These are phyloP conservation scores for Xestia ashworthii DNA, from an alignment of 2,888 invertebrate species.

Conservation along the genomic window DNA sequence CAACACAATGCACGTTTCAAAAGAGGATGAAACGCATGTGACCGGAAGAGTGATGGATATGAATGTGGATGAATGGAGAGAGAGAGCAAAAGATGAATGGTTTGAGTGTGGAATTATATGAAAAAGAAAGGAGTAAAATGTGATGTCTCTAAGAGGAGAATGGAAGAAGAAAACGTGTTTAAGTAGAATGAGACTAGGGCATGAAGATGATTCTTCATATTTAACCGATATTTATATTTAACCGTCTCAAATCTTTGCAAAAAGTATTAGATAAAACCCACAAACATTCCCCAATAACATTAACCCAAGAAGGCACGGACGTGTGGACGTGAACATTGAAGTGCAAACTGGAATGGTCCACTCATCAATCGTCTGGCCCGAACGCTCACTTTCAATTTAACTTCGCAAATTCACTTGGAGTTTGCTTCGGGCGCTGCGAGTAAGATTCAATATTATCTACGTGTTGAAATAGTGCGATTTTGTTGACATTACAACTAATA, in stretches of 20 bases:
- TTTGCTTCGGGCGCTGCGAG: constrained; percentile 61
- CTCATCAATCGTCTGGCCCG: constrained; percentile 73
- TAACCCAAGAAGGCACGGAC: constrained; percentile 46
- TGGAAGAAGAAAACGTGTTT: too few relatives aligned
- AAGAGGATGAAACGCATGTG: too few relatives aligned
- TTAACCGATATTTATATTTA: neutral
- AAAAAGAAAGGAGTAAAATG: too few relatives aligned
- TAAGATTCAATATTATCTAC: constrained; percentile 63
- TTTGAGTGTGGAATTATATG: too few relatives aligned
- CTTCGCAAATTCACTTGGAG: constrained; percentile 73
- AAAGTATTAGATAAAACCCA: constrained; percentile 20
- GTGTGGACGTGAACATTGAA: constrained; percentile 62
- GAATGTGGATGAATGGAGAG: too few relatives aligned
- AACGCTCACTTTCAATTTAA: constrained; percentile 77
- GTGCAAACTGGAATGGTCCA: constrained; percentile 66
- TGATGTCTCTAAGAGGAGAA: too few relatives aligned
- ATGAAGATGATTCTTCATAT: too few relatives aligned
- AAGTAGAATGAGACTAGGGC: too few relatives aligned
- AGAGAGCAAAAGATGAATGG: too few relatives aligned
- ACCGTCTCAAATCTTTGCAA: neutral
- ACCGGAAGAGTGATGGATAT: too few relatives aligned
- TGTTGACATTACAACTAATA: constrained; percentile 49
- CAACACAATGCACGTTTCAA: neutral
- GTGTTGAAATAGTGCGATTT: constrained; percentile 50
- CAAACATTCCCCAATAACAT: constrained; percentile 23